Base-by-base conservation (phyloP, 2,797 vertebrate species). In the Dromococcyx pavoninus region DNA sequence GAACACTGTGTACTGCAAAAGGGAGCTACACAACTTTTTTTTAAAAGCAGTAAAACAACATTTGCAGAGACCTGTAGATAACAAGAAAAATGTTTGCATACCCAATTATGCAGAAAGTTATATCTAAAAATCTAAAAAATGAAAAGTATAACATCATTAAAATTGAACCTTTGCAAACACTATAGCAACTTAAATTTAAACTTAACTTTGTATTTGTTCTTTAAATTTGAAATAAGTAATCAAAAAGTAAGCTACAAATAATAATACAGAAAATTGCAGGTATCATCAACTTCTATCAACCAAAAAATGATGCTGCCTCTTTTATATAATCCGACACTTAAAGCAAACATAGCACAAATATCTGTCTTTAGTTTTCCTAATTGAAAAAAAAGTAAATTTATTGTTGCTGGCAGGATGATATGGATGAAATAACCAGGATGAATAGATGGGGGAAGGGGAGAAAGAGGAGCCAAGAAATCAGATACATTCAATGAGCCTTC, bases 401-500 rank as follows among this genome's bases (percentile, higher is more conserved):
- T 97, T 97, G 95, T 93, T 93, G 92, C 94, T 98, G 98, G 97
- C 97, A 98, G 97, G 95, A 97, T 97, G 95, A 98, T 97, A 91
- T 71, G 96, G 95, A 97, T 96, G 97, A 97, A 97, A 97, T 89
- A 97, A 97, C 91, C 91, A 94, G 96, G 97, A 97, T 98, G 96
- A 97, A 96, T 94, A 97, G 97, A 96, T 62, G 83, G 86, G 81
- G 86, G 89, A 74, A 86, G 96, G 97, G 97, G 93, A 93, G 88
- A 92, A 65, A 94, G 75, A 66, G 25, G 35, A 87, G 71, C 74
- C 78, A 96, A 96, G 94, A 96, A 96, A 97, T 97, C 94, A 97
- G 96, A 97, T 94, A 97, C 87, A 96, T 97, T 98, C 97, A 98
- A 97, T 97, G 97, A 98, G 98, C 98, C 96, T 98, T 98, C 98